Evolutionary conservation across 1,140 invertebrate species (phyloP).

Genomic region (Lordiphosa clarofinis): DNA sequence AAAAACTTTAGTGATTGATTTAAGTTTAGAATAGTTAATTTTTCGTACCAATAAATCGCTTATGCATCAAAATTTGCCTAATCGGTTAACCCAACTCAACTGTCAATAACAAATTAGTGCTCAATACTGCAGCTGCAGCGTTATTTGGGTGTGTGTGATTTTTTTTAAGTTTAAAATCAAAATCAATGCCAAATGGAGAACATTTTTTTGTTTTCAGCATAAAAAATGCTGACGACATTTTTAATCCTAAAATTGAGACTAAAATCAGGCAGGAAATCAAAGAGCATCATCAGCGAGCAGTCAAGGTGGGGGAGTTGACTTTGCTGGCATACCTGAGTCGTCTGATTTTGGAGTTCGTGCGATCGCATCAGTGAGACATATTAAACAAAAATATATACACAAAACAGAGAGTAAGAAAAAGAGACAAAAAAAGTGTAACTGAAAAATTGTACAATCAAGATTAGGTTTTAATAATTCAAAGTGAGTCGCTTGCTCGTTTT

Average conservation of each 20-base stretch:
- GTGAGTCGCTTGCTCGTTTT: conserved; percentile 39
- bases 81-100: conserved; percentile 66
- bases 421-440: conserved; percentile 20
- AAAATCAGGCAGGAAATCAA: conserved; percentile 31
- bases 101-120: conserved; percentile 38
- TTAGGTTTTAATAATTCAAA: conserved; percentile 77
- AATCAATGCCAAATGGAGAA: conserved; percentile 63
- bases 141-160: conserved; percentile 17
- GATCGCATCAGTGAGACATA: conserved; percentile 56
- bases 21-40: too few species aligned
- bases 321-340: conserved; percentile 13
- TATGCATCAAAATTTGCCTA: conserved; percentile 5
- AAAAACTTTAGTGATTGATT: too few species aligned
- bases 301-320: conserved; percentile 50
- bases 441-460: conserved; percentile 61
- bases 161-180: conserved; percentile 28
- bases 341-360: conserved; percentile 44
- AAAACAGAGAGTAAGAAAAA: conserved; percentile 24
- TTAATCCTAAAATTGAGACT: conserved; percentile 77
- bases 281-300: conserved; percentile 18
- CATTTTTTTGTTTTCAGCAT: conserved; percentile 53
- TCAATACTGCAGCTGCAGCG: neutral
- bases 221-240: conserved; percentile 76
- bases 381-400: conserved; percentile 39
- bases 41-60: too few species aligned